phyloP scores from a whole-genome alignment of 2,113 vertebrate species.

The Gobio gobio region DNA sequence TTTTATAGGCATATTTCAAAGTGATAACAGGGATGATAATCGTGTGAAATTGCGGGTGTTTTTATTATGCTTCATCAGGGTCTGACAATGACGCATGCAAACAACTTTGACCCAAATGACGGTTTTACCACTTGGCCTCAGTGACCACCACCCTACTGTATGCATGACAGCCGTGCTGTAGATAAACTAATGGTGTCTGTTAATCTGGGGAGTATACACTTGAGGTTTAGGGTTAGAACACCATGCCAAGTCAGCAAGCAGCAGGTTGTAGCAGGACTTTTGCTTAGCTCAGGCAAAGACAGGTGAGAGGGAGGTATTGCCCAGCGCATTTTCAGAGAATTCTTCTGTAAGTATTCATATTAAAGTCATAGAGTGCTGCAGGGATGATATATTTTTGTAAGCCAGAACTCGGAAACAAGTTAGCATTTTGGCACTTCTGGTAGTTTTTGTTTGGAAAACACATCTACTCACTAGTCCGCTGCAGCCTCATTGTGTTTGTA shows the following conservation, averaged over 20 bases:
- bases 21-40: not conserved
- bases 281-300: constrained; percentile 34
- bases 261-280: constrained; percentile 67
- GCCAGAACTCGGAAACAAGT: too few species aligned
- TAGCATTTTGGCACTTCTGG: too few species aligned
- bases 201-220: constrained; percentile 45
- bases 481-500: too few species aligned
- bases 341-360: not conserved
- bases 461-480: too few species aligned
- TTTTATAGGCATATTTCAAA: not conserved
- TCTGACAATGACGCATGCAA: not conserved
- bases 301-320: constrained; percentile 40
- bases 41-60: not conserved
- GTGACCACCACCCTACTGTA: not conserved
- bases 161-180: not conserved
- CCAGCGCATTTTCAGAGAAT: constrained; percentile 1
- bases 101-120: not conserved
- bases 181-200: constrained; percentile 36
- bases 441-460: too few species aligned
- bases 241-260: constrained; percentile 72
- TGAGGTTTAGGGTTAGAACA: constrained; percentile 70
- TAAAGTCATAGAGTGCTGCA: too few species aligned
- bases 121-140: constrained; percentile 4
- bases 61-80: not conserved
- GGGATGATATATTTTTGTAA: too few species aligned